phyloP scores from a whole-genome alignment of 2,797 vertebrate species.

The Lateolabrax maculatus region DNA sequence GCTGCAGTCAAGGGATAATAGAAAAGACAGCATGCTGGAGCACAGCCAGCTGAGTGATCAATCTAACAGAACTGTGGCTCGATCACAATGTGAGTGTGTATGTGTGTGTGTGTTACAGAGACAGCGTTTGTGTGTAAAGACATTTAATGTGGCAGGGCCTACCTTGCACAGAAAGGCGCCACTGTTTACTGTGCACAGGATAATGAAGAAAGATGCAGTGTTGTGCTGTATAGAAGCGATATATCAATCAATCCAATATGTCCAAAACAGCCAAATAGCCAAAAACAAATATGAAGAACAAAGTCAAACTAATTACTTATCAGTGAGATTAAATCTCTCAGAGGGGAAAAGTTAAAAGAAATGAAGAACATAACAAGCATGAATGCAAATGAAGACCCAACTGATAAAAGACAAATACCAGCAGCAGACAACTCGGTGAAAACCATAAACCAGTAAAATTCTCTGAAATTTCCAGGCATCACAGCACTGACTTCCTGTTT shows the following conservation, averaged over 20 bases:
- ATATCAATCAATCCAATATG: neutral
- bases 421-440: constrained; percentile 4
- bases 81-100: constrained; percentile 10
- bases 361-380: neutral
- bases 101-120: constrained; percentile 9
- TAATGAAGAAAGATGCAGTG: neutral
- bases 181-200: neutral
- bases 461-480: constrained; percentile 70
- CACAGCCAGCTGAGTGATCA: constrained; percentile 51
- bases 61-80: constrained; percentile 36
- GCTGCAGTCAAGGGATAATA: constrained; percentile 33
- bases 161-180: constrained; percentile 1
- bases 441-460: constrained; percentile 57
- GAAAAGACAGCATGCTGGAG: constrained; percentile 44
- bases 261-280: neutral
- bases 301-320: neutral
- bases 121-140: constrained; percentile 2
- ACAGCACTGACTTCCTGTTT: constrained; percentile 69
- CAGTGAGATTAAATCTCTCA: neutral
- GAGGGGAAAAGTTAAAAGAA: neutral
- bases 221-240: neutral
- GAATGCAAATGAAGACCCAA: neutral
- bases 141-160: constrained; percentile 10
- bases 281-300: neutral
- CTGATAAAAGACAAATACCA: neutral